Base-by-base conservation (phyloP, 2,888 invertebrate genomes). In the Therioaphis trifolii region DNA sequence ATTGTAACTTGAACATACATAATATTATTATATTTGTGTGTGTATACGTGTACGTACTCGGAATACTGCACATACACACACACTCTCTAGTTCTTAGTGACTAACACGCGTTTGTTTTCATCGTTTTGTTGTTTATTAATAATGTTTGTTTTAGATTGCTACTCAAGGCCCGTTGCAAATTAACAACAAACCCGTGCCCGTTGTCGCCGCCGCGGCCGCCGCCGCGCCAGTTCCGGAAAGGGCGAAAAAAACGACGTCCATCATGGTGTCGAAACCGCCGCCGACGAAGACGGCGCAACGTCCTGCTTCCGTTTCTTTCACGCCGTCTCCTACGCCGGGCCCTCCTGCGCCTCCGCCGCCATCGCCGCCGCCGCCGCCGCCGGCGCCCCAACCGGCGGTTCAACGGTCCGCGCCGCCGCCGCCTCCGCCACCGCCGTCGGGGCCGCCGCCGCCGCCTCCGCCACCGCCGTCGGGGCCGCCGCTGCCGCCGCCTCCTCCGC, bases 301-400 rank as follows among this genome's bases (percentile, higher is more conserved):
- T 52, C 21, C 72, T 15, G 29, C 46, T 43, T 43, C 24, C 14
- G 77, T 49, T n/a, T 21, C 61, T 52, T 12, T 72, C 7, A 27
- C 82, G 27, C 27, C 74, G n/a, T 58, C 76, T 21, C 85, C 85
- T 4, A 68, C 71, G 27, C 77, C 79, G 14, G 46, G 29, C 24
- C 84, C 85, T n/a, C 84, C 85, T 49, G 68, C 85, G 12, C 84
- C 84, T 21, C 84, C 85, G 15, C 75, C 85, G 40, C 11, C 12
- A 24, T 21, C 21, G 69, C 72, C 27, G n/a, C n/a, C 80, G 84
- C 12, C 85, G 78, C 7, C 85, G 79, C 40, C 85, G 84, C 69
- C 85, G 15, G 49, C 76, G 29, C 84, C 76, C n/a, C n/a, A n/a
- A n/a, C n/a, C n/a, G n/a, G n/a, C n/a, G n/a, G n/a, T n/a, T n/a